Conservation (phyloP, 2,797 vertebrate genomes). For the Coranthus polyacanthus region DNA sequence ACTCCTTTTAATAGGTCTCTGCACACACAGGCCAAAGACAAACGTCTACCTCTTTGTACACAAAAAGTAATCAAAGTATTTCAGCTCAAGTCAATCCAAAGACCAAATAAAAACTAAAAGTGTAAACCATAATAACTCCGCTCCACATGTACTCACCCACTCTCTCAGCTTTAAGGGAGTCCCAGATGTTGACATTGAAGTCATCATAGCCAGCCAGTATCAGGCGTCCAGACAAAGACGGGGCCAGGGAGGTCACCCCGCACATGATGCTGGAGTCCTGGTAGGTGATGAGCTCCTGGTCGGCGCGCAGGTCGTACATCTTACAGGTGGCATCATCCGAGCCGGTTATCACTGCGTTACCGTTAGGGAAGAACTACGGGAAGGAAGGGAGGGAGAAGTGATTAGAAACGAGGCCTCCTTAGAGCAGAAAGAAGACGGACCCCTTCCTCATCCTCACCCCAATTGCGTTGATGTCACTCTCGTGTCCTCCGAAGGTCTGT, state of each 20-base stretch:
- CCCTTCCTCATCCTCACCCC: constrained; percentile 81
- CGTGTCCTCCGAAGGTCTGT: constrained; percentile 95
- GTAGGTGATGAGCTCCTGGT: constrained; percentile 96
- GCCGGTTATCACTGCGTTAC: constrained; percentile 95
- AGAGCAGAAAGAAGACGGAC: neutral
- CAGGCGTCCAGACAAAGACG: constrained; percentile 93
- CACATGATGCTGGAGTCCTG: constrained; percentile 95
- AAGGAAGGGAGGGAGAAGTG: constrained; percentile 6
- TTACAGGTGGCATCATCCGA: constrained; percentile 96
- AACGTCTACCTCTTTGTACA: too few species aligned
- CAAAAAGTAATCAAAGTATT: too few species aligned
- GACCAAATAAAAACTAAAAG: too few species aligned
- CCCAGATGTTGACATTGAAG: constrained; percentile 99
- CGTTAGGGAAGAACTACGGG: constrained; percentile 95
- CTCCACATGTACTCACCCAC: constrained; percentile 88
- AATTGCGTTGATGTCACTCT: constrained; percentile 97
- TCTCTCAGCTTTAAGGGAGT: constrained; percentile 92
- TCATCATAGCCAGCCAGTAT: constrained; percentile 95
- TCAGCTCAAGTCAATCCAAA: too few species aligned
- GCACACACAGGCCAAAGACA: too few species aligned
- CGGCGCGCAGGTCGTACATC: constrained; percentile 93
- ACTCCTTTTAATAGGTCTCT: too few species aligned
- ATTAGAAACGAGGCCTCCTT: neutral
- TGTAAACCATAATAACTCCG: neutral
- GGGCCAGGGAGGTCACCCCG: constrained; percentile 94